phyloP scores from a whole-genome alignment of 2,888 invertebrate genomes.

The Drosophila borborema region DNA sequence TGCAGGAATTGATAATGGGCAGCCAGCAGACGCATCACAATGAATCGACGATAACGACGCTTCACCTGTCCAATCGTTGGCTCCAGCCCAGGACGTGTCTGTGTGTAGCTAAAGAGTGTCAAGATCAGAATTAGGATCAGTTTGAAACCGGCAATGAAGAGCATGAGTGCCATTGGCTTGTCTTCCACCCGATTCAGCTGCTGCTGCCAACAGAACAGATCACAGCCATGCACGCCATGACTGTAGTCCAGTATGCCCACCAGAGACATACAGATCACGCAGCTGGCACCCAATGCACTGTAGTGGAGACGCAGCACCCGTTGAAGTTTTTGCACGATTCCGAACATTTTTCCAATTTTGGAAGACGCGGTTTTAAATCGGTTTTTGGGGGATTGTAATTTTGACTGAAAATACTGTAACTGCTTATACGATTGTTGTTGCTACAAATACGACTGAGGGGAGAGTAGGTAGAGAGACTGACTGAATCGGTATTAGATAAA shows the following conservation, averaged over 20 bases:
- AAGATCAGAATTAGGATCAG: slow-evolving; percentile 38
- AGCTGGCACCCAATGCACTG: slow-evolving; percentile 15
- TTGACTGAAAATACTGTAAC: slow-evolving; percentile 27
- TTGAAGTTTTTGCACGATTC: slow-evolving; percentile 10
- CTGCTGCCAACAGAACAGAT: slow-evolving; percentile 55
- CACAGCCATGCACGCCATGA: slow-evolving; percentile 28
- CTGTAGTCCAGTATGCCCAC: slow-evolving; percentile 48
- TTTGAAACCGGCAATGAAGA: slow-evolving; percentile 39
- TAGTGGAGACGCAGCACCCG: slow-evolving; percentile 15
- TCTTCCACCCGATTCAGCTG: slow-evolving; percentile 20
- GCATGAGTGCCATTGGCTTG: slow-evolving; percentile 45
- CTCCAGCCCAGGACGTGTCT: not conserved
- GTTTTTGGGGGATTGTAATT: slow-evolving; percentile 23
- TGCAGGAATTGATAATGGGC: slow-evolving; percentile 66
- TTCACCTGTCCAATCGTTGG: slow-evolving; percentile 58
- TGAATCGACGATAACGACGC: slow-evolving; percentile 80
- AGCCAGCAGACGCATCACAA: slow-evolving; percentile 80
- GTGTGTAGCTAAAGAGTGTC: slow-evolving; percentile 35
- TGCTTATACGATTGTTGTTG: not conserved
- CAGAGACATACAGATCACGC: slow-evolving; percentile 8
- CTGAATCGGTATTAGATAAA: no score
- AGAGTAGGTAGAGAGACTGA: no score
- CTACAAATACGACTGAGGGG: no score
- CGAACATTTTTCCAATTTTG: slow-evolving; percentile 29
- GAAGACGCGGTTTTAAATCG: not conserved